Conservation (phyloP, 2,888 invertebrate species). For the Eristalis intricaria region DNA sequence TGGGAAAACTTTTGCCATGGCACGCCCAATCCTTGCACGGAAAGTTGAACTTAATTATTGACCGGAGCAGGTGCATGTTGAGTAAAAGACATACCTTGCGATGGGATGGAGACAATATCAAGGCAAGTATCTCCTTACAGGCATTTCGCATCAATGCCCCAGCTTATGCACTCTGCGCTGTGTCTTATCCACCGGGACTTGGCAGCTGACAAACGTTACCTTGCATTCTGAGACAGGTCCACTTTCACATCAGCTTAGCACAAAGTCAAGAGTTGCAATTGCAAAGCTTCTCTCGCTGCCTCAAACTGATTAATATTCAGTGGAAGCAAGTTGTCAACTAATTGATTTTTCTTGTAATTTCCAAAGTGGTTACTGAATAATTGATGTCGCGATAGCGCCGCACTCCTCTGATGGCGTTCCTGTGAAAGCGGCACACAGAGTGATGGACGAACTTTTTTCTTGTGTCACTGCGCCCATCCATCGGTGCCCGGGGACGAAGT, state of each 20-base stretch:
- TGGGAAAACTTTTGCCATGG: slow-evolving; percentile 40
- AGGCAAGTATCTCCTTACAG: slow-evolving; percentile 5
- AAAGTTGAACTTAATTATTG: slow-evolving; percentile 69
- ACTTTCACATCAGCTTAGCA: slow-evolving; percentile 28
- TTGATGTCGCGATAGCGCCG: slow-evolving; percentile 63
- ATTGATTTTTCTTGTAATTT: slow-evolving; percentile 73
- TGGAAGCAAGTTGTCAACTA: slow-evolving; percentile 70
- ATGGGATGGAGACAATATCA: slow-evolving; percentile 20
- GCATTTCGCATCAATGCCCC: slow-evolving; percentile 8
- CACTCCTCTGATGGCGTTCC: neutral
- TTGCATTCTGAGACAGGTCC: neutral
- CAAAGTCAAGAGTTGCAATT: slow-evolving; percentile 7
- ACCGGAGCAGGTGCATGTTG: slow-evolving; percentile 62
- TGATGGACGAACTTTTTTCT: slow-evolving; percentile 54
- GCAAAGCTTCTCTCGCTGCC: neutral
- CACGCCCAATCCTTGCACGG: slow-evolving; percentile 64
- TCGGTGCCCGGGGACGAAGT: neutral
- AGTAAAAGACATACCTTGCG: slow-evolving; percentile 12
- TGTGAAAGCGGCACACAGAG: slow-evolving; percentile 2
- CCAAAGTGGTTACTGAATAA: slow-evolving; percentile 72
- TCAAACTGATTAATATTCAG: slow-evolving; percentile 68
- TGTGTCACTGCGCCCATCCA: slow-evolving; percentile 39
- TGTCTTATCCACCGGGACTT: neutral
- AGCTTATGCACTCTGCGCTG: neutral
- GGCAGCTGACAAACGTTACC: neutral